These are phyloP conservation scores for Acanthopleura granulata DNA, from an alignment of 2,888 invertebrate genomes.

Conservation along the genomic window DNA sequence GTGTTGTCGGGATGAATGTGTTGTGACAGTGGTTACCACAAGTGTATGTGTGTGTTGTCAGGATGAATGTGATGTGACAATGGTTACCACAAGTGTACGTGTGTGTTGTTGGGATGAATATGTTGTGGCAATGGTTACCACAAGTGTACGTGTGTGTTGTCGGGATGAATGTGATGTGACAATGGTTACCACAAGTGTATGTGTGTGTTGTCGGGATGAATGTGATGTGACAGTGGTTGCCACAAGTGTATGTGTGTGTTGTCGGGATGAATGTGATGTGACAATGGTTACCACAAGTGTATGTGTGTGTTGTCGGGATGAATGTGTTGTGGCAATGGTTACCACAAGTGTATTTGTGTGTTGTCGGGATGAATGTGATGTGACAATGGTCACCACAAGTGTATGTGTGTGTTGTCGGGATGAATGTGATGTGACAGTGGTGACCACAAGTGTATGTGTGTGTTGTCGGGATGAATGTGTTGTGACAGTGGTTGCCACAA, in stretches of 20 bases:
- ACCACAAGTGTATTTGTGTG: too few species aligned
- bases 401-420: constrained; percentile 58
- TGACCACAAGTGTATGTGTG: not conserved
- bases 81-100: not conserved
- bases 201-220: constrained; percentile 66
- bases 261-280: constrained; percentile 72
- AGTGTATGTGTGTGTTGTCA: constrained; percentile 40
- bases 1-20: not conserved
- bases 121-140: constrained; percentile 69
- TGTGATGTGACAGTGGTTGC: constrained; percentile 66
- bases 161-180: constrained; percentile 73
- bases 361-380: not conserved
- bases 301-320: constrained; percentile 67
- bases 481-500: constrained; percentile 76
- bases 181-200: constrained; percentile 75
- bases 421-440: constrained; percentile 69
- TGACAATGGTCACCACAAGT: too few species aligned
- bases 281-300: not conserved
- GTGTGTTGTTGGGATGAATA: constrained; percentile 68
- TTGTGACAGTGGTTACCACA: too few species aligned
- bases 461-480: constrained; percentile 68
- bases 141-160: constrained; percentile 23
- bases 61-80: constrained; percentile 72
- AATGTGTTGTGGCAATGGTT: too few species aligned
- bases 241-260: constrained; percentile 24